Base-by-base conservation (phyloP, 2,888 invertebrate species). In the Melanargia galathea region DNA sequence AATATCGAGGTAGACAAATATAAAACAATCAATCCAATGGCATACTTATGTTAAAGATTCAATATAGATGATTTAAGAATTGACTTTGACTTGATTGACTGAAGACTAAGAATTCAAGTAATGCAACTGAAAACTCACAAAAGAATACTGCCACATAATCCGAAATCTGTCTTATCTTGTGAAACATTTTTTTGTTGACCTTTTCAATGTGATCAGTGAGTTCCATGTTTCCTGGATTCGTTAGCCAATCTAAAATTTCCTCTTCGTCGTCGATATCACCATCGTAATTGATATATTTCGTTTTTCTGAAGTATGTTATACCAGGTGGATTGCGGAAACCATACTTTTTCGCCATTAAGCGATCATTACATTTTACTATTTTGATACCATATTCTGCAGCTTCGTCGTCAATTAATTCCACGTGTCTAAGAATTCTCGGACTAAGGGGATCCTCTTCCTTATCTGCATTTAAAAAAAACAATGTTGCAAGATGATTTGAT, bases 221-320 rank as follows among this genome's bases (percentile, higher is more conserved):
- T 84, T 98, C 97, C 97, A 98, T 97, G 74, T 97, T 98, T 75
- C 96, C 96, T 0, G 97, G 97, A 82, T 97, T 96, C 0, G 97
- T 98, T 13, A 98, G 86, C 97, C 97, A 98, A 80, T 98, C 98
- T 33, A 98, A 92, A 62, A 97, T 93, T 85, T 97, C 97, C 81
- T 97, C 97, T 75, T 97, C 97, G 73, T 97, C 97, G 74, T 97
- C 97, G 67, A 98, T 96, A 75, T 98, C 97, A 13, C 97, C 97
- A 75, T 97, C 97, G 77, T 97, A 98, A 79, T 97, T 97, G 16
- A 97, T 96, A 67, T 95, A 94, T 88, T 97, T 97, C 20, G 93
- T 96, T 85, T 97, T 97, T 61, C 97, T 93, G 89, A 98, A 98
- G 81, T 97, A 97, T 0, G 97, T 96, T 7, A 98, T 94, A 6